A percentile compares a stretch with the other conserved stretches of the same genome.
Conservation (phyloP, 2,888 invertebrate species). For the Amphipyra tragopoginis region DNA sequence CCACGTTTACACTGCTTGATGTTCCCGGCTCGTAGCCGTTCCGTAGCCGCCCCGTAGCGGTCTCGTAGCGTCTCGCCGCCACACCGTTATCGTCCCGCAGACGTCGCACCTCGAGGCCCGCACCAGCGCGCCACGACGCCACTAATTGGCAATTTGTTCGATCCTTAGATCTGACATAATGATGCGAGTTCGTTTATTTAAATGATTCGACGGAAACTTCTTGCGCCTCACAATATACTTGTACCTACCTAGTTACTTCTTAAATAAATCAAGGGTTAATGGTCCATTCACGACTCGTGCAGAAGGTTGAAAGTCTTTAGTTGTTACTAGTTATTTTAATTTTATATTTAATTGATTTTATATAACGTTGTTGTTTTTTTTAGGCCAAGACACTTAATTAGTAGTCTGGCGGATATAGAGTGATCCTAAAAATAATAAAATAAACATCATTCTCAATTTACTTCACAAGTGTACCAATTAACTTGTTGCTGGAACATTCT, state of each 20-base stretch:
- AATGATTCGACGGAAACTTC: conserved; percentile 88
- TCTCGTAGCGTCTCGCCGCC: conserved; percentile 2
- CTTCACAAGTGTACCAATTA: conserved; percentile 52
- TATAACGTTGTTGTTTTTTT: conserved; percentile 38
- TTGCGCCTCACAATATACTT: conserved; percentile 71
- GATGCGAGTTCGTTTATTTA: conserved; percentile 89
- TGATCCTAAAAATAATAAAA: conserved; percentile 39
- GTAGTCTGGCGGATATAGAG: conserved; percentile 34
- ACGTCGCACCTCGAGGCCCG: conserved; percentile 69
- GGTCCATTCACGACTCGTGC: conserved; percentile 65
- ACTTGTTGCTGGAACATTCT: conserved; percentile 46
- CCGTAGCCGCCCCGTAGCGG: conserved; percentile 13
- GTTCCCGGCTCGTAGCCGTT: conserved; percentile 9
- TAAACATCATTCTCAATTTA: conserved; percentile 49
- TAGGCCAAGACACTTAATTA: conserved; percentile 38
- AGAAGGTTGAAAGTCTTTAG: conserved; percentile 64
- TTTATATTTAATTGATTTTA: conserved; percentile 52
- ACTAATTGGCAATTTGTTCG: conserved; percentile 90
- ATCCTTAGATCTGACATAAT: conserved; percentile 89
- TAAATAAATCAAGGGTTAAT: conserved; percentile 74
- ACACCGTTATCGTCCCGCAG: conserved; percentile 35
- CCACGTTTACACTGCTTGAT: background rate
- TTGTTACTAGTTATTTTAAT: conserved; percentile 58
- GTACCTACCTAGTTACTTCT: conserved; percentile 60
- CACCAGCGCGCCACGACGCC: conserved; percentile 78